Evolutionary conservation across 2,888 invertebrate genomes (phyloP), one percentile per base, ranked within the genome.

Genomic region (Zootermopsis nevadensis): DNA sequence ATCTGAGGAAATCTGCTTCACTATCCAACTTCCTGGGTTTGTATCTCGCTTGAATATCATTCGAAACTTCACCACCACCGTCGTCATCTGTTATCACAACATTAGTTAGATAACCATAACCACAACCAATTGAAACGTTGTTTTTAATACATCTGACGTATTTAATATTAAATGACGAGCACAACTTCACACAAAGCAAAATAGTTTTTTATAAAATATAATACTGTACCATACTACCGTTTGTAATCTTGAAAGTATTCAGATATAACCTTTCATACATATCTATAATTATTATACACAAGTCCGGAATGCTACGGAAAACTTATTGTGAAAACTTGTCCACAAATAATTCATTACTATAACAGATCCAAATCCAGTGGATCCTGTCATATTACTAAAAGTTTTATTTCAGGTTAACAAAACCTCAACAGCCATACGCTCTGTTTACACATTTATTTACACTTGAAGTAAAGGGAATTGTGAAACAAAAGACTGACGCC

Each of bases 401-500:
- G 24, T 53, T 53, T 53, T 53, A 53, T 10, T 60, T 4, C n/a
- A 60, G 3, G 42, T n/a, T 12, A 19, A 38, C 42, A 38, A 76
- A 76, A 76, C 76, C 12, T 42, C 27, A 38, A 19, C 42, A 76
- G 24, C 27, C 15, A 76, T 42, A 27, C 38, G 30, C 27, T 79
- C n/a, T 74, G 80, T 66, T 38, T 66, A 66, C 80, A 60, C 53
- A 35, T 66, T 66, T 79, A 79, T 67, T 83, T 79, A 72, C 77
- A 83, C 48, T 83, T 83, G 55, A 80, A 80, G 60, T 74, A 80
- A 76, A n/a, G 76, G 42, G 66, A 82, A 77, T 77, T 69, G 77
- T 48, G 79, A 77, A 83, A 83, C 83, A 83, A 83, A 83, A 83
- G 83, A 83, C 79, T 74, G 83, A 74, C 83, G 83, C 83, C 83